Conservation (phyloP, 2,888 invertebrate genomes). For the Cecidostiba fungosa region DNA sequence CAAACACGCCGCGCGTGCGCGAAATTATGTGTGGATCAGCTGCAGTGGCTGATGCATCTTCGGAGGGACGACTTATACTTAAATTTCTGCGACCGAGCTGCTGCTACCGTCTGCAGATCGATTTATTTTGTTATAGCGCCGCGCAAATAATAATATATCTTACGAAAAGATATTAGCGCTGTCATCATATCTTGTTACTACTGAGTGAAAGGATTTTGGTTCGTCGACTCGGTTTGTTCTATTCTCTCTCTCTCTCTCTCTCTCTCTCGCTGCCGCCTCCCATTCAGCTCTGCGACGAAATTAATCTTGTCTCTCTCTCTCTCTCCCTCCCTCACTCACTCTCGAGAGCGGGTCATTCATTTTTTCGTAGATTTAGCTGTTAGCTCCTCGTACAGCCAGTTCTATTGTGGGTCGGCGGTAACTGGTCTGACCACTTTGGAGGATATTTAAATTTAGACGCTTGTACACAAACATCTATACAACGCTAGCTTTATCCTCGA, state of each 20-base stretch:
- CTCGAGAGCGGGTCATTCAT: not conserved
- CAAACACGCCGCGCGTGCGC: constrained; percentile 42
- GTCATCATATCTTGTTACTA: not conserved
- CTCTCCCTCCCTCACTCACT: no score
- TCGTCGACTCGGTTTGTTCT: not conserved
- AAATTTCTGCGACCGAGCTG: not conserved
- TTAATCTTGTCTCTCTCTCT: not conserved
- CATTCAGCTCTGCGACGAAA: not conserved
- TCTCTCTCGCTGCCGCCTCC: not conserved
- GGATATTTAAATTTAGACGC: constrained; percentile 3
- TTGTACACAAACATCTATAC: not conserved
- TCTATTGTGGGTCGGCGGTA: not conserved
- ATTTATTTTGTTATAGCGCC: not conserved
- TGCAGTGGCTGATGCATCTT: no score
- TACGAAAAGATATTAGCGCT: not conserved
- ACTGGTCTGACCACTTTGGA: not conserved
- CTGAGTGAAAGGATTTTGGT: not conserved
- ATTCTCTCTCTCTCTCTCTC: not conserved
- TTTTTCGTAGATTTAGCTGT: not conserved
- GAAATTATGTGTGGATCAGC: constrained; percentile 48
- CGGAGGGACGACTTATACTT: no score
- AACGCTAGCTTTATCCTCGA: not conserved
- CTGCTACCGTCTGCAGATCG: not conserved
- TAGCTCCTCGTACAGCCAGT: not conserved
- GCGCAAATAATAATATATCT: not conserved